A percentile compares a stretch with the other conserved stretches of the same genome.
Evolutionary conservation across 2,113 vertebrate species (phyloP).

Genomic region (Argyrosomus japonicus): DNA sequence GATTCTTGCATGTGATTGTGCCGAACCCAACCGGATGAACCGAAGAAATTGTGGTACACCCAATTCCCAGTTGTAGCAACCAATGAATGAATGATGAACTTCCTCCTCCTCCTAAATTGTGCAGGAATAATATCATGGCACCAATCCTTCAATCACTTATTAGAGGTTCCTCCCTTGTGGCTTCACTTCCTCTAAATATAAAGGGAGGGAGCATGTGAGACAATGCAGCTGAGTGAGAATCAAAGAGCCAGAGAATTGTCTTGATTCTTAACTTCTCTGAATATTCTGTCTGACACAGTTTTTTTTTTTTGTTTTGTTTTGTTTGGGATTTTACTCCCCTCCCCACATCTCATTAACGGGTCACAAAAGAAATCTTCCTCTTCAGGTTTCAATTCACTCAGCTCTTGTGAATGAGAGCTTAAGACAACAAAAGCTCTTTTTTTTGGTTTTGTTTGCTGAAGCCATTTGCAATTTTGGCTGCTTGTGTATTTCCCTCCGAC

Average conservation of each 20-base stretch:
- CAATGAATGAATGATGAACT: slow-evolving; percentile 69
- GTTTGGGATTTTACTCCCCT: neutral
- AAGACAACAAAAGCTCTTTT: slow-evolving; percentile 31
- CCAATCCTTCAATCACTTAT: slow-evolving; percentile 77
- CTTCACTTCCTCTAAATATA: slow-evolving; percentile 31
- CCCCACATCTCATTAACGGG: slow-evolving; percentile 30
- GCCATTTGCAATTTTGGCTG: slow-evolving; percentile 22
- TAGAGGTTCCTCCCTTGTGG: slow-evolving; percentile 55
- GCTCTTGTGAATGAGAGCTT: slow-evolving; percentile 23
- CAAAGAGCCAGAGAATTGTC: slow-evolving; percentile 35
- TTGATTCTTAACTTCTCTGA: slow-evolving; percentile 43
- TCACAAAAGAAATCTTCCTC: slow-evolving; percentile 35
- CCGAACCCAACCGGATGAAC: slow-evolving; percentile 36
- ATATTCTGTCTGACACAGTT: slow-evolving; percentile 42
- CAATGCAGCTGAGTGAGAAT: slow-evolving; percentile 26
- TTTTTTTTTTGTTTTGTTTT: slow-evolving; percentile 33
- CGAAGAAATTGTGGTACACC: neutral
- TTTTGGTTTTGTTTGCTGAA: slow-evolving; percentile 30
- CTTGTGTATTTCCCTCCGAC: slow-evolving; percentile 34
- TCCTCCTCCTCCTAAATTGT: slow-evolving; percentile 64
- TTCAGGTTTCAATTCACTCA: slow-evolving; percentile 15
- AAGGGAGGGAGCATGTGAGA: slow-evolving; percentile 18
- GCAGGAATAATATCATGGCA: slow-evolving; percentile 57
- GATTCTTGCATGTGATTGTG: slow-evolving; percentile 56
- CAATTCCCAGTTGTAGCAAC: slow-evolving; percentile 27